These are phyloP conservation scores for Tonatia bakeri DNA, from an alignment of 2,113 vertebrate species.

Conservation along the genomic window DNA sequence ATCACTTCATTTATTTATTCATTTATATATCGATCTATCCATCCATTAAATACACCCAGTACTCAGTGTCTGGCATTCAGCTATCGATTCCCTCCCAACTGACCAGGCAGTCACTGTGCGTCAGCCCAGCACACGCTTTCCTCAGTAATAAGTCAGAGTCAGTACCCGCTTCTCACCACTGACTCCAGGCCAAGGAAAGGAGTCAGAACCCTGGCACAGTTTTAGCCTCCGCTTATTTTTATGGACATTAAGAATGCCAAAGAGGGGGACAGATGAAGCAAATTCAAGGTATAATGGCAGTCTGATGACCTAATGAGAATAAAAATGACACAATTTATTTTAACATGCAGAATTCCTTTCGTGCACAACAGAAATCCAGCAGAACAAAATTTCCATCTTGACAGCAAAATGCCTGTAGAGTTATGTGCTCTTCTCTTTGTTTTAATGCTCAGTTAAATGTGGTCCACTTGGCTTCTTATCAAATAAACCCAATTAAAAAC, in stretches of 20 bases:
- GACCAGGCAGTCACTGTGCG: not conserved
- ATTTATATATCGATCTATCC: not conserved
- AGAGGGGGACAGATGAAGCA: not conserved
- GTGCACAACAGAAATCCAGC: not conserved
- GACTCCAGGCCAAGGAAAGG: not conserved
- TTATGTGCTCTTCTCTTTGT: not conserved
- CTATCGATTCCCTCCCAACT: not conserved
- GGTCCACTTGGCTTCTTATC: not conserved
- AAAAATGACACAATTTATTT: not conserved
- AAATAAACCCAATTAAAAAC: slow-evolving; percentile 18
- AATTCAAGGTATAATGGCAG: not conserved
- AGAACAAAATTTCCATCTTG: not conserved
- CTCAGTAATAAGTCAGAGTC: not conserved
- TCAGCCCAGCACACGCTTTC: not conserved
- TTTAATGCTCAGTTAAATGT: not conserved
- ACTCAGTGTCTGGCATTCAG: not conserved
- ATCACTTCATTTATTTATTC: not conserved
- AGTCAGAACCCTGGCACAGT: not conserved
- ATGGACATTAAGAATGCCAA: not conserved
- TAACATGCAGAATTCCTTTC: not conserved
- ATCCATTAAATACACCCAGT: not conserved
- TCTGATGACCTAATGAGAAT: not conserved
- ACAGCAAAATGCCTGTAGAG: not conserved
- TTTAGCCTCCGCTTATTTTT: not conserved
- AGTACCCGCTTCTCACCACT: not conserved